Evolutionary conservation across 2,797 vertebrate genomes (phyloP).

Genomic region (Galagoides demidoff): DNA sequence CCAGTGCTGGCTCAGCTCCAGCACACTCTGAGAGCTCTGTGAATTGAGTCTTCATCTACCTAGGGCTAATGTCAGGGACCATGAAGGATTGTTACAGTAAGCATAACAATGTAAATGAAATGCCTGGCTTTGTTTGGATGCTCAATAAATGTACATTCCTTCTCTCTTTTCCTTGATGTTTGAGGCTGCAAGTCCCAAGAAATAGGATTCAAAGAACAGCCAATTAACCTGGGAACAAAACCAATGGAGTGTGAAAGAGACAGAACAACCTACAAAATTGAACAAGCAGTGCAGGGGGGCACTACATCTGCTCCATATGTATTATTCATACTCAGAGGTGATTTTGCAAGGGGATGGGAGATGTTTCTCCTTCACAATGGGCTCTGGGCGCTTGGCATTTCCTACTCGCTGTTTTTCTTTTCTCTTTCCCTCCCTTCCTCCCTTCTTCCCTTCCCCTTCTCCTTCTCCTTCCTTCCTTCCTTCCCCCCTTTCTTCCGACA

Average conservation of each 20-base stretch:
- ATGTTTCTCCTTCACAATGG: neutral
- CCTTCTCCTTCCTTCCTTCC: no score
- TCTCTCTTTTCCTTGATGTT: neutral
- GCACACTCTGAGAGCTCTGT: neutral
- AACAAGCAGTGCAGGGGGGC: neutral
- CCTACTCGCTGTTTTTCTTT: neutral
- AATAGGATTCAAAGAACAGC: neutral
- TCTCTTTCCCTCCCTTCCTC: no score
- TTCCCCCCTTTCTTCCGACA: no score
- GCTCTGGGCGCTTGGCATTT: neutral
- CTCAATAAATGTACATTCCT: neutral
- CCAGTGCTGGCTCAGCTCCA: neutral
- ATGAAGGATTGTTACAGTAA: neutral
- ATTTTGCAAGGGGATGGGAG: neutral
- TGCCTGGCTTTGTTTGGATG: neutral
- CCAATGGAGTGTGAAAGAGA: neutral
- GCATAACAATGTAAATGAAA: neutral
- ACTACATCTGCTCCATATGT: neutral
- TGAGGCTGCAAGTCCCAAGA: neutral
- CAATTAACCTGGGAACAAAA: neutral
- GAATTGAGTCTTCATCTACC: neutral
- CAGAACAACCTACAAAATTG: neutral
- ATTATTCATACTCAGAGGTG: neutral
- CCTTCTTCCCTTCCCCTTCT: no score
- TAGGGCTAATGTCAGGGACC: neutral